phyloP scores from a whole-genome alignment of 1,140 invertebrate genomes.

The Phymorhynchus buccinoides region DNA sequence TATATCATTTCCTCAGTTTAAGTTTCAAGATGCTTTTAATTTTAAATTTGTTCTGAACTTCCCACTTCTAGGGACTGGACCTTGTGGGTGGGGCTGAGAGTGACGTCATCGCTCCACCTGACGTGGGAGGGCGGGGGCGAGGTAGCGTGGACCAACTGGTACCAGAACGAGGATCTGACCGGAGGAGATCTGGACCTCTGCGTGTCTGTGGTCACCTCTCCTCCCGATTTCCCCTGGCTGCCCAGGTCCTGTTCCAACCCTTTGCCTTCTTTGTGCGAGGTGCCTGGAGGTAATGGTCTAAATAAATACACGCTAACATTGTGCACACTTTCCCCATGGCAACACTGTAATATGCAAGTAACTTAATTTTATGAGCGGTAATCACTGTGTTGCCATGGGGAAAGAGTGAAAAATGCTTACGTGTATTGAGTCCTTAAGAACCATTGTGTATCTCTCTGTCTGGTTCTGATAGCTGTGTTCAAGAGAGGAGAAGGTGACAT shows the following conservation, averaged over 20 bases:
- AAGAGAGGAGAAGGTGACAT: background rate
- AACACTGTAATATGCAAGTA: too few species aligned
- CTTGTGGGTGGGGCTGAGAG: conserved; percentile 28
- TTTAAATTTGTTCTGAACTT: too few species aligned
- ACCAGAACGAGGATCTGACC: background rate
- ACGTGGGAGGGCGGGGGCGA: conserved; percentile 17
- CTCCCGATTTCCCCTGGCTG: conserved; percentile 15
- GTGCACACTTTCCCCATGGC: too few species aligned
- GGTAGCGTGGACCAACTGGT: conserved; percentile 28
- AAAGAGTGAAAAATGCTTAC: too few species aligned
- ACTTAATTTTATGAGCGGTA: too few species aligned
- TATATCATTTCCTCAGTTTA: too few species aligned
- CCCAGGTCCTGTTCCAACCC: background rate
- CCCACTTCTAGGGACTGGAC: conserved; percentile 19
- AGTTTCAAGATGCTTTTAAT: too few species aligned
- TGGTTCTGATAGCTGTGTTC: too few species aligned
- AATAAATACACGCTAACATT: too few species aligned
- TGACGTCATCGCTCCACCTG: background rate
- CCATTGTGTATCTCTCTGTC: background rate
- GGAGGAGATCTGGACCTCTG: background rate
- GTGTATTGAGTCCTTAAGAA: too few species aligned
- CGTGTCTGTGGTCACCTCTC: background rate
- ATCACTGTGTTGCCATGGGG: too few species aligned
- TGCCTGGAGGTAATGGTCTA: background rate
- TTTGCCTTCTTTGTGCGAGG: conserved; percentile 23